A percentile compares a stretch with the other conserved stretches of the same genome.
Conservation (phyloP, 2,113 vertebrate species). For the Tichodroma muraria region DNA sequence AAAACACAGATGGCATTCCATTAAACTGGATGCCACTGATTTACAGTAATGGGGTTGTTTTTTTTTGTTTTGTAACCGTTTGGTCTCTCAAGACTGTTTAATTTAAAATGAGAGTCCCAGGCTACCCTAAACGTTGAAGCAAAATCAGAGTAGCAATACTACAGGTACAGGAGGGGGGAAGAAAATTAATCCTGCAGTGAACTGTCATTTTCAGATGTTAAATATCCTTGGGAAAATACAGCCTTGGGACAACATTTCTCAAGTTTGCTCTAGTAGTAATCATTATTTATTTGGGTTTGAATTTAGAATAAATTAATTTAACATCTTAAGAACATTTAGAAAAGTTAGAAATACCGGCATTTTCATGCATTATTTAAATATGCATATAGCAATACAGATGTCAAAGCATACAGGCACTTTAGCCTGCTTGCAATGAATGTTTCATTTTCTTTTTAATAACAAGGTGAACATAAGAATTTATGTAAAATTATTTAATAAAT, state of each 20-base stretch:
- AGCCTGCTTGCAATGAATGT: not conserved
- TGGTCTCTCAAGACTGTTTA: not conserved
- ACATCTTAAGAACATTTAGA: not conserved
- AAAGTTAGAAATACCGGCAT: not conserved
- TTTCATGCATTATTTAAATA: not conserved
- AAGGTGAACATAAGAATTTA: not conserved
- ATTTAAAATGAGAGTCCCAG: not conserved
- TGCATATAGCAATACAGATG: not conserved
- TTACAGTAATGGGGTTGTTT: fast-evolving
- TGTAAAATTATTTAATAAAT: not conserved
- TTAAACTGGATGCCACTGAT: not conserved
- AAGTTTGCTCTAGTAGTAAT: not conserved
- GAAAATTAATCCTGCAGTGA: not conserved
- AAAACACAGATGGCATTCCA: not conserved
- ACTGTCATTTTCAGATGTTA: not conserved
- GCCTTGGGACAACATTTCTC: not conserved
- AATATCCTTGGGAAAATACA: not conserved
- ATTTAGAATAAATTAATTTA: not conserved
- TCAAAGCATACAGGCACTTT: not conserved
- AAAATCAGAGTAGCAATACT: not conserved
- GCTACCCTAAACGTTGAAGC: not conserved
- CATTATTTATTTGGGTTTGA: not conserved
- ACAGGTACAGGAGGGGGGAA: not conserved
- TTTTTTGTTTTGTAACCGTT: not conserved
- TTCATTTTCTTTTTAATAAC: not conserved